Evolutionary conservation across 2,888 invertebrate species (phyloP), one percentile per base, ranked within the genome.

Genomic region (Hermaeophaga mercurialis): DNA sequence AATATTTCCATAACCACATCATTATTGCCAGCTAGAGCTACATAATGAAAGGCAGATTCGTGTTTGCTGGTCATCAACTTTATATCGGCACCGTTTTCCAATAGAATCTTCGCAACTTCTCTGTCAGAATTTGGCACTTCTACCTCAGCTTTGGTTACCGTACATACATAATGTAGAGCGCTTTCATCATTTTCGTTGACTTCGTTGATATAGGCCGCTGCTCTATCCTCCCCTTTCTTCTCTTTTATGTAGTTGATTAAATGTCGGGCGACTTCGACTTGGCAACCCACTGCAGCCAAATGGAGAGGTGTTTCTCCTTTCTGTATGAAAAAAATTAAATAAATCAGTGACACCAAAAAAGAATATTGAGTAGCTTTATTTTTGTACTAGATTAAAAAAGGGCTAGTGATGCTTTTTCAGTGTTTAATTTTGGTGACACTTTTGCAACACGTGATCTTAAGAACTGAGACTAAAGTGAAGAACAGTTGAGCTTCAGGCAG

Each of bases 1-100:
- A 98, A 89, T 87, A 99, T 96, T 78, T 97, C 97, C 67, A 88
- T 85, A 67, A 99, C 82, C 4, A 98, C 90, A 68, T 96, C 95
- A 73, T 96, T 96, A 78, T 96, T 97, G 12, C 99, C 99, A 3
- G 94, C 92, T 14, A 92, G 83, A 1, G 98, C 96, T 69, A 95
- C 93, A 73, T 94, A 91, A 75, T 99, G 99, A 71, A 99, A 91
- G 0, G 95, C 94, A 0, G 97, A 95, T 80, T 99, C 98, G 66
- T 89, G 85, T 11, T 89, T 89, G 79, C 88, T 91, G 0, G 96
- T 94, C 70, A 88, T 88, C 55, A 91, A 79, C 46, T 88, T 87
- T 0, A 94, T 90, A 74, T 97, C 94, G 0, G 96, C 97, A 5
- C 94, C 95, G 66, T 91, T 91, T 73, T 96, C 90, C 50, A 99